A percentile compares a stretch with the other conserved stretches of the same genome.
Evolutionary conservation across 2,797 vertebrate species (phyloP).

Genomic region (Alfaro cultratus): DNA sequence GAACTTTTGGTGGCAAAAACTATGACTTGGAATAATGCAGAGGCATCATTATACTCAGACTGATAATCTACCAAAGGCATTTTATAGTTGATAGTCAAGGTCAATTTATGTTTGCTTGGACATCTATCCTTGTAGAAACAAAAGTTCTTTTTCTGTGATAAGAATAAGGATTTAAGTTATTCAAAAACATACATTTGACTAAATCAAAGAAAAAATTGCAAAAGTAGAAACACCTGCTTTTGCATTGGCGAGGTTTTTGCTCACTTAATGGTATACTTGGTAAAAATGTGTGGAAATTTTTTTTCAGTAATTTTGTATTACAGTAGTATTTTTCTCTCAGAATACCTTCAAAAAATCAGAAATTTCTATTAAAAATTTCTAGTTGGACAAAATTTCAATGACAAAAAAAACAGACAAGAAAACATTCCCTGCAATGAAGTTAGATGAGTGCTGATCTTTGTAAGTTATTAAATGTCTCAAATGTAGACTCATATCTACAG

Average conservation of each 20-base stretch:
- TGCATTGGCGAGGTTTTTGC: background rate
- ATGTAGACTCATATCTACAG: background rate
- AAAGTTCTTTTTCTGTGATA: background rate
- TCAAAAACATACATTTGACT: background rate
- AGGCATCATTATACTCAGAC: constrained; percentile 26
- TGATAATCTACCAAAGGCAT: background rate
- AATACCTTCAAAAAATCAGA: background rate
- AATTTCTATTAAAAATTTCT: background rate
- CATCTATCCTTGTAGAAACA: background rate
- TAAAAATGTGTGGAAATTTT: background rate
- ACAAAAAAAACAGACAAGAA: background rate
- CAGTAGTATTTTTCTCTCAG: background rate
- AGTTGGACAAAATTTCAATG: background rate
- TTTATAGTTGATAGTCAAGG: background rate
- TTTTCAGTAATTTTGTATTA: background rate
- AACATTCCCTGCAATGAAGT: background rate
- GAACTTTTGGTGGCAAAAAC: constrained; percentile 45
- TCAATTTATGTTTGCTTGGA: background rate
- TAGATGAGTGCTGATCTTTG: background rate
- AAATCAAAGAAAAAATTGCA: background rate
- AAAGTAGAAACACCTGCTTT: background rate
- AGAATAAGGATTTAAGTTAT: background rate
- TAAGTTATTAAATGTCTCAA: background rate
- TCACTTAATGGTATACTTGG: background rate
- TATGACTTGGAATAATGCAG: constrained; percentile 5